phyloP scores from a whole-genome alignment of 2,797 vertebrate species.

The Pangasius larnaudii region DNA sequence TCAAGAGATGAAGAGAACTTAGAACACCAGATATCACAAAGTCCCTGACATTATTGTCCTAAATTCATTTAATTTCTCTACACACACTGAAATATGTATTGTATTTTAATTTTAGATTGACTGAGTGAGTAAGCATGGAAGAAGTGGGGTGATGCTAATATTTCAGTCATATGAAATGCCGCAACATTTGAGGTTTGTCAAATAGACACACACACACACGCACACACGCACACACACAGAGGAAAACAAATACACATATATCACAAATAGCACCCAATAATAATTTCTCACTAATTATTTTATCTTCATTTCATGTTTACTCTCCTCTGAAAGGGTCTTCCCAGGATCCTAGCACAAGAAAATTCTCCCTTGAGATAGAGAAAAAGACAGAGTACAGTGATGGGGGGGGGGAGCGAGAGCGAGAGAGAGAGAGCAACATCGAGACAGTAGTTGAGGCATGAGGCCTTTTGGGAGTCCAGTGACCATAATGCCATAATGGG shows the following conservation, averaged over 20 bases:
- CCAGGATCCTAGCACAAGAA: not conserved
- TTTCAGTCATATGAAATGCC: not conserved
- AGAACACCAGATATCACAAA: not conserved
- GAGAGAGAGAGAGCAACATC: constrained; percentile 13
- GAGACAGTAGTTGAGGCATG: constrained; percentile 20
- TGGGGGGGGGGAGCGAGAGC: not conserved
- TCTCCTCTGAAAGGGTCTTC: constrained; percentile 14
- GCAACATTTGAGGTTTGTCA: not conserved
- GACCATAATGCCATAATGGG: constrained; percentile 79
- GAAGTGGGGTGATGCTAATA: not conserved
- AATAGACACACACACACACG: not conserved
- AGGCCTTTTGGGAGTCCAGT: constrained; percentile 68
- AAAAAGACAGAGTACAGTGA: not conserved
- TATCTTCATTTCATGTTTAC: constrained; percentile 23
- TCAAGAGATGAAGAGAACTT: not conserved
- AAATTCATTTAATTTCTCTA: not conserved
- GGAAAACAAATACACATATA: not conserved
- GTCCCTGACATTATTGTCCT: not conserved
- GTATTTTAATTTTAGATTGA: not conserved
- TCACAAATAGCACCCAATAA: not conserved
- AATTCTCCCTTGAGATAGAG: not conserved
- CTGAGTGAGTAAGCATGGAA: not conserved
- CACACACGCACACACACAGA: not conserved
- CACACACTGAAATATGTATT: not conserved
- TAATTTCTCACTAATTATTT: constrained; percentile 25